Percentiles rank a stretch among this genome's conserved stretches.
phyloP scores from a whole-genome alignment of 2,113 vertebrate genomes.

The Mormyrus lacerda region DNA sequence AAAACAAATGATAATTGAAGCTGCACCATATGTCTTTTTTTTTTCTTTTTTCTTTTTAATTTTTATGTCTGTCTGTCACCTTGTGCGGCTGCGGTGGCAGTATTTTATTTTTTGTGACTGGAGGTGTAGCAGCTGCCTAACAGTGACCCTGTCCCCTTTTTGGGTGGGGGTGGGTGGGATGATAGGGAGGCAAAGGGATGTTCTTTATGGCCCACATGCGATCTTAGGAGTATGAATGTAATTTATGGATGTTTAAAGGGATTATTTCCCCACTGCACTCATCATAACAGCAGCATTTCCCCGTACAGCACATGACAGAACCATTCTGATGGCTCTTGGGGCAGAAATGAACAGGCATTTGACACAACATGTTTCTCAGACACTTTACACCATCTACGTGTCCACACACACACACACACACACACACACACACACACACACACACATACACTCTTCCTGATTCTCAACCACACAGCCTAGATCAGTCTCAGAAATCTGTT shows the following conservation, averaged over 20 bases:
- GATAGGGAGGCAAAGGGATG: not conserved
- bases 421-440: not conserved
- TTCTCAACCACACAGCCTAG: not conserved
- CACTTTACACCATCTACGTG: not conserved
- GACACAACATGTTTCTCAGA: not conserved
- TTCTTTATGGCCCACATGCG: not conserved
- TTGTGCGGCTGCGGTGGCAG: not conserved
- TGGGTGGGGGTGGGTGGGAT: not conserved
- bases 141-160: not conserved
- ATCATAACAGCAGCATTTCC: not conserved
- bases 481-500: not conserved
- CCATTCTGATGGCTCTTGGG: not conserved
- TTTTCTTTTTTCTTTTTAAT: not conserved
- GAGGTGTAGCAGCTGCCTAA: not conserved
- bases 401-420: not conserved
- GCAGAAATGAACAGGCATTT: not conserved
- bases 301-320: not conserved
- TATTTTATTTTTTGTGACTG: not conserved
- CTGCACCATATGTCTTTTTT: not conserved
- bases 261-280: not conserved
- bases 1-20: conserved; percentile 2
- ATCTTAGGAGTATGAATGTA: not conserved
- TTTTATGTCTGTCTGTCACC: not conserved
- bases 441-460: not conserved
- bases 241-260: not conserved